Conservation (phyloP, 2,888 invertebrate genomes). For the Diplolepis rosae region DNA sequence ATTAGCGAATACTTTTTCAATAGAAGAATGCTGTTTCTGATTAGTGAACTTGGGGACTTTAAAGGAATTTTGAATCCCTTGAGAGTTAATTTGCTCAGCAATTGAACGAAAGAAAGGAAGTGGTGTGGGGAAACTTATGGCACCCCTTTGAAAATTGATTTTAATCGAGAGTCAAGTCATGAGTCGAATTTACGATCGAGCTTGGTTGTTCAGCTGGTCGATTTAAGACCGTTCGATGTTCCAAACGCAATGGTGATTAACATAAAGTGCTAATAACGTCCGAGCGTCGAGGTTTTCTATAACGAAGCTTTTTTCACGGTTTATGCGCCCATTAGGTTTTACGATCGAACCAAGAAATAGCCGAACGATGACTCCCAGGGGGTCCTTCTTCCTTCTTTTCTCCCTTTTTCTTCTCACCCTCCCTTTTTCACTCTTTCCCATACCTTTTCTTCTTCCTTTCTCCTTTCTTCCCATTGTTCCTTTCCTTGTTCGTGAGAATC, state of each 20-base stretch:
- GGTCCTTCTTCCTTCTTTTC: constrained; percentile 47
- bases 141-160: constrained; percentile 60
- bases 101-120: not conserved
- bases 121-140: constrained; percentile 28
- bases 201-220: constrained; percentile 63
- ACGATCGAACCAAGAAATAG: constrained; percentile 71
- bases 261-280: constrained; percentile 72
- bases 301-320: constrained; percentile 67
- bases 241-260: constrained; percentile 69
- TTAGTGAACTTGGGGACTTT: not conserved
- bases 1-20: no score
- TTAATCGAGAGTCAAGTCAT: constrained; percentile 65
- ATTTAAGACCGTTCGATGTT: constrained; percentile 67
- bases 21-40: not conserved
- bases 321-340: constrained; percentile 72
- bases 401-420: constrained; percentile 32
- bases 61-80: not conserved
- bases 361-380: constrained; percentile 59
- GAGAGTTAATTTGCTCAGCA: not conserved
- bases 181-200: constrained; percentile 66
- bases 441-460: constrained; percentile 29
- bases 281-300: constrained; percentile 65
- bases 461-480: not conserved
- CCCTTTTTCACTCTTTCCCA: constrained; percentile 34
- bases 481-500: not conserved